Conservation (phyloP, 2,888 invertebrate species). For the Meiosimyza decipiens region DNA sequence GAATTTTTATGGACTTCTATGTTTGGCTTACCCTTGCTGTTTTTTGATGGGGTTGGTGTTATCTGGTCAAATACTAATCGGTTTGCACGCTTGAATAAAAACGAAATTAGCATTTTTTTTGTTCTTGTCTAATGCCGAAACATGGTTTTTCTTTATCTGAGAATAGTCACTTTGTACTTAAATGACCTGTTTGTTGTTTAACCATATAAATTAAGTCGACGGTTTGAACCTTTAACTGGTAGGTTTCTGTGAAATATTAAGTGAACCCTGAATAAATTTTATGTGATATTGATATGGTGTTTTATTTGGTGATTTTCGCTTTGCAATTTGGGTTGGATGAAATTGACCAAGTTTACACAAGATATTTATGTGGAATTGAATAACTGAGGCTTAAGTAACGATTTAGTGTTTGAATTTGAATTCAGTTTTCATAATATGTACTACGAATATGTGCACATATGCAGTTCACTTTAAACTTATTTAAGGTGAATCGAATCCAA, state of each 20-base stretch:
- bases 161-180: not conserved
- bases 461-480: too few species aligned
- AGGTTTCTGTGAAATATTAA: slow-evolving; percentile 21
- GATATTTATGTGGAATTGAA: too few species aligned
- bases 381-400: too few species aligned
- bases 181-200: slow-evolving; percentile 27
- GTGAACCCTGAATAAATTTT: slow-evolving; percentile 7
- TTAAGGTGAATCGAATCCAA: too few species aligned
- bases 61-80: slow-evolving; percentile 55
- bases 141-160: not conserved
- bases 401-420: too few species aligned
- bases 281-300: slow-evolving; percentile 28
- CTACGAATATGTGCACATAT: too few species aligned
- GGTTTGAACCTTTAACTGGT: slow-evolving; percentile 18
- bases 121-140: not conserved
- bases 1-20: not conserved
- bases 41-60: slow-evolving; percentile 30
- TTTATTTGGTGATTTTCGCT: not conserved
- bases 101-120: slow-evolving; percentile 47
- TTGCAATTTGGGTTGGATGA: too few species aligned
- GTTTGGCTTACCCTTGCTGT: not conserved
- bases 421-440: too few species aligned
- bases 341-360: too few species aligned
- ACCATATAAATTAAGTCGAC: slow-evolving; percentile 30
- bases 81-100: slow-evolving; percentile 62